Conservation (phyloP, 2,888 invertebrate species). For the Seira sanloemensis region DNA sequence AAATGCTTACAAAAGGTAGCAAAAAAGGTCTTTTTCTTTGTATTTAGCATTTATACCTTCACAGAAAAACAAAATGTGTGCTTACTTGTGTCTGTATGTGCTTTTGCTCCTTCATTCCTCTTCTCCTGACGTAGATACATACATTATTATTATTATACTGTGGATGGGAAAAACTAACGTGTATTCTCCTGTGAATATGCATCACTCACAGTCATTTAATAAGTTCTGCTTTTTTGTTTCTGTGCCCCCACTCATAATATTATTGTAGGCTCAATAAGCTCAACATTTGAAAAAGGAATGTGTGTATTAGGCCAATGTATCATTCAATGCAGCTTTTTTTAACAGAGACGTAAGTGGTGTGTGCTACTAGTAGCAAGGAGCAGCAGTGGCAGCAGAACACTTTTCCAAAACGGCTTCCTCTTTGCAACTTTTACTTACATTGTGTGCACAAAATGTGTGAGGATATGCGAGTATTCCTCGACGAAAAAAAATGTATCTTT, state of each 20-base stretch:
- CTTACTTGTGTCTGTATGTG: too few relatives aligned
- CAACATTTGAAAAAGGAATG: neutral
- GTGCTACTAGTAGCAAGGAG: too few relatives aligned
- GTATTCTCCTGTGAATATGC: slow-evolving; percentile 1
- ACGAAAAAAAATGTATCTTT: too few relatives aligned
- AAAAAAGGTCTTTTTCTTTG: neutral
- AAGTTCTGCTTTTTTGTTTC: neutral
- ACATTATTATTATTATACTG: too few relatives aligned
- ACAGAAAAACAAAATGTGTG: too few relatives aligned
- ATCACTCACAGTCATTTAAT: slow-evolving; percentile 9
- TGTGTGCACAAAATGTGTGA: neutral
- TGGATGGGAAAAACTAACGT: neutral
- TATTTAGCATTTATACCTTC: neutral
- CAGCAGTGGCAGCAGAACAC: too few relatives aligned
- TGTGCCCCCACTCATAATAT: slow-evolving; percentile 2
- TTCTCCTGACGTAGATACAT: too few relatives aligned
- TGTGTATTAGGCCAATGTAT: neutral
- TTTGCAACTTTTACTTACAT: neutral
- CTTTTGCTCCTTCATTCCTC: neutral
- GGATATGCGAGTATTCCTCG: neutral
- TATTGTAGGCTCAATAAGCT: neutral
- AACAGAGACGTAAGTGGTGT: too few relatives aligned
- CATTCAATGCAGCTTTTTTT: neutral
- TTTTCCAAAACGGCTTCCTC: neutral
- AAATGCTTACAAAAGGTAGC: too few relatives aligned